phyloP scores from a whole-genome alignment of 2,888 invertebrate species.

The Drosophila gaucha region DNA sequence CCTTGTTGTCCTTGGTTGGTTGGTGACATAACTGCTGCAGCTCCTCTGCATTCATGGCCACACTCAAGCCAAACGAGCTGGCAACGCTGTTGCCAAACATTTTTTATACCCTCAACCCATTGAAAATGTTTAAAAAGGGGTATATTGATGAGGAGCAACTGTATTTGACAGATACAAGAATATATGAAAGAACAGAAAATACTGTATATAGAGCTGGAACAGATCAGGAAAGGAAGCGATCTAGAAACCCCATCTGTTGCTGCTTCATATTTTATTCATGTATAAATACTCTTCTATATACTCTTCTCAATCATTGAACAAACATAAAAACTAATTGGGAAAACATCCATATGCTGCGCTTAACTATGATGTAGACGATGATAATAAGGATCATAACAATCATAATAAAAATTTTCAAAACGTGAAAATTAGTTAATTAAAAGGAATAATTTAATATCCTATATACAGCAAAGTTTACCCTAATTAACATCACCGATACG shows the following conservation, averaged over 20 bases:
- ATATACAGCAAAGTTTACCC: too few relatives aligned
- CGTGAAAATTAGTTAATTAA: too few relatives aligned
- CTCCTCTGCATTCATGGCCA: constrained; percentile 50
- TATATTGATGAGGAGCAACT: neutral
- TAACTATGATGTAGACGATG: neutral
- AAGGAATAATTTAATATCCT: too few relatives aligned
- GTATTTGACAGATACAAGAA: neutral
- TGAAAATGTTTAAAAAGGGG: neutral
- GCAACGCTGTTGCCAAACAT: constrained; percentile 16
- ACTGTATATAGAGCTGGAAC: too few relatives aligned
- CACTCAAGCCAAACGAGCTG: constrained; percentile 38
- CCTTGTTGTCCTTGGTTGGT: constrained; percentile 56
- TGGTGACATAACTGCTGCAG: constrained; percentile 48
- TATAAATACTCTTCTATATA: too few relatives aligned
- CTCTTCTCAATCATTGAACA: neutral
- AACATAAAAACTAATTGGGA: neutral
- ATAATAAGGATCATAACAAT: too few relatives aligned
- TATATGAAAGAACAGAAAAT: too few relatives aligned
- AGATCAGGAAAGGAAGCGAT: too few relatives aligned
- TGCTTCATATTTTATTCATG: too few relatives aligned
- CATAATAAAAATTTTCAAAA: too few relatives aligned
- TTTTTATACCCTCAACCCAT: constrained; percentile 5
- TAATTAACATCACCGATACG: too few relatives aligned
- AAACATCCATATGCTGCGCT: neutral
- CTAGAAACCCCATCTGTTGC: too few relatives aligned